Conservation (phyloP, 2,113 vertebrate genomes). For the Sander lucioperca region DNA sequence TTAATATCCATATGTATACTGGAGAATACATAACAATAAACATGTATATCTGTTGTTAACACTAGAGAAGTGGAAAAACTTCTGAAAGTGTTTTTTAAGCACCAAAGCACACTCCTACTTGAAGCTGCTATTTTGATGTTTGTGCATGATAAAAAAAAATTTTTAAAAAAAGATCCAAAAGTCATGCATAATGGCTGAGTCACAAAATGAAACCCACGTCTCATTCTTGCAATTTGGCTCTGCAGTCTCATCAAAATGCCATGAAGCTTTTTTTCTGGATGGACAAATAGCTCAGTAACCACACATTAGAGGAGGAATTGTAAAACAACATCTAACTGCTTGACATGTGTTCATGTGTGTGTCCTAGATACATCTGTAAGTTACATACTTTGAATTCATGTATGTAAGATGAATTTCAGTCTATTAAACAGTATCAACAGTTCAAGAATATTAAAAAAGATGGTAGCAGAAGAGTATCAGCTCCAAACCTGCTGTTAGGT, state of each 20-base stretch:
- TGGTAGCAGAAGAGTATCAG: too few relatives aligned
- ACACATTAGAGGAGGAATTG: neutral
- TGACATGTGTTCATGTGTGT: neutral
- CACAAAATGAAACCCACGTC: slow-evolving; percentile 56
- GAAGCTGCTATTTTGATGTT: slow-evolving; percentile 35
- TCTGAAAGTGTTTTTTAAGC: neutral
- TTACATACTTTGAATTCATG: neutral
- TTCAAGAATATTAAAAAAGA: neutral
- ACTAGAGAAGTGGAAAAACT: neutral
- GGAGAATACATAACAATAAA: neutral
- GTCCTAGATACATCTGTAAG: neutral
- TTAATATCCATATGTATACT: neutral
- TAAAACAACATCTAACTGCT: neutral
- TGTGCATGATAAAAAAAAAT: neutral
- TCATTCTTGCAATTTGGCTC: slow-evolving; percentile 31
- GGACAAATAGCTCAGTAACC: slow-evolving; percentile 16
- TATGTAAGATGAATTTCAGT: neutral
- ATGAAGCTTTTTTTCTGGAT: slow-evolving; percentile 44
- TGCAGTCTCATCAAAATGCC: slow-evolving; percentile 36
- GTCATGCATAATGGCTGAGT: slow-evolving; percentile 64
- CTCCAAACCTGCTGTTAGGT: neutral
- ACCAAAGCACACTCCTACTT: slow-evolving; percentile 17
- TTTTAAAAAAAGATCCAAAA: slow-evolving; percentile 9
- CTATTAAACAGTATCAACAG: neutral
- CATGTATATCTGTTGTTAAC: neutral